Evolutionary conservation across 2,888 invertebrate genomes (phyloP), one percentile per base, ranked within the genome.

Genomic region (Acronicta psi): DNA sequence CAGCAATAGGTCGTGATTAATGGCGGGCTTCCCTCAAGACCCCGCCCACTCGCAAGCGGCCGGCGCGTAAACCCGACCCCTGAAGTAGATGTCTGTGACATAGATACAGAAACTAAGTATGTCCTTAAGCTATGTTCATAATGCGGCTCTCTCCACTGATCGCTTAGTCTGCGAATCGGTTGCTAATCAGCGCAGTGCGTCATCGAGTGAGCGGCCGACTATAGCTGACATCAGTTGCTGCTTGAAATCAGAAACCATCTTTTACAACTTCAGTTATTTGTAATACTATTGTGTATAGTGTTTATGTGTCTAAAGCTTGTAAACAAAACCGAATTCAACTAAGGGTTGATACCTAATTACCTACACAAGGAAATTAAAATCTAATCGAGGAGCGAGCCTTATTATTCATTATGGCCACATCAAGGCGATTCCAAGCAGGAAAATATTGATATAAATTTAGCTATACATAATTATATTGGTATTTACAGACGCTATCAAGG

Each of bases 361-460:
- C 29, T 29, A 29, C 11, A 44, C 34, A 51, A 58, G 72, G 72
- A 71, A 67, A 65, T 46, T 46, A 11, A 36, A 41, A 54, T 41
- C 45, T 37, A 36, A 53, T 52, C 17, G 36, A n/a, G 40, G 4
- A 10, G 17, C 42, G 18, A 49, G 56, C 34, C 38, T 34, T 50
- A 49, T 53, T 47, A 60, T 53, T 58, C 4, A 16, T 52, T 41
- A 57, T 52, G 34, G 11, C 46, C 14, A 14, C 23, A 61, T 54
- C 46, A 57, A 73, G 53, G 69, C 36, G 42, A 40, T 58, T 43
- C n/a, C 55, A 40, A 62, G 59, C 61, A 65, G 71, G 71, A 70
- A 74, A 72, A 74, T 65, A 42, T 44, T 36, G 56, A 70, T 65
- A 50, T 60, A 50, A 68, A 68, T 68, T 68, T 46, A 37, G 18